Evolutionary conservation across 1,140 invertebrate genomes (phyloP).

Genomic region (Drosophila persimilis): DNA sequence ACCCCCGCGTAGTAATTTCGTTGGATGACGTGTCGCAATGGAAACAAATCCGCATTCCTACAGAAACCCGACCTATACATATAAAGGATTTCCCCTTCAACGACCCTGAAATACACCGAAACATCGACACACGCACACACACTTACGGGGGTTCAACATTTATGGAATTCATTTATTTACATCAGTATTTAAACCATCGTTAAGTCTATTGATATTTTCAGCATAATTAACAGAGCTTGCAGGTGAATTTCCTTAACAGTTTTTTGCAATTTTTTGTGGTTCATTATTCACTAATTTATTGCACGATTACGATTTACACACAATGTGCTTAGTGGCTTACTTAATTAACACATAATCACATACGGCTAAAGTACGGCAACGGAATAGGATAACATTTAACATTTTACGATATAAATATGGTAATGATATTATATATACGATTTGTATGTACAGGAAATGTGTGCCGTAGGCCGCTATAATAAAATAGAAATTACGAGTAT

Average conservation of each 20-base stretch:
- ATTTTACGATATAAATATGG: conserved; percentile 8
- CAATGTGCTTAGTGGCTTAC: conserved; percentile 24
- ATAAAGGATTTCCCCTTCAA: no score
- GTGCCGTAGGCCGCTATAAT: background rate
- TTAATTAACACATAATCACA: conserved; percentile 47
- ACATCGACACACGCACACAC: no score
- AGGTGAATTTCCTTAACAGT: background rate
- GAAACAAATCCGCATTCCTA: no score
- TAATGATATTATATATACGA: background rate
- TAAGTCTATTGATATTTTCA: conserved; percentile 41
- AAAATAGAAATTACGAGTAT: background rate
- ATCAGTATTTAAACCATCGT: conserved; percentile 6
- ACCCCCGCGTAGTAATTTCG: no score
- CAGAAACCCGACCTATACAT: no score
- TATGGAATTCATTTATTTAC: conserved; percentile 51
- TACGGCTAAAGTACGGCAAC: conserved; percentile 20
- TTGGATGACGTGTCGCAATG: no score
- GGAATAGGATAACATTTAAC: conserved; percentile 16
- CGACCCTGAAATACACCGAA: no score
- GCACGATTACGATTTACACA: conserved; percentile 21
- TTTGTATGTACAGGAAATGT: conserved; percentile 7
- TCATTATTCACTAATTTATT: conserved; percentile 36
- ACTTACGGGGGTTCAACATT: conserved; percentile 6
- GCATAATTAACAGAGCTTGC: conserved; percentile 8
- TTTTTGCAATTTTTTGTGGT: background rate